A percentile compares a stretch with the other conserved stretches of the same genome.
phyloP scores from a whole-genome alignment of 1,140 invertebrate genomes.

The Aporrectodea caliginosa region DNA sequence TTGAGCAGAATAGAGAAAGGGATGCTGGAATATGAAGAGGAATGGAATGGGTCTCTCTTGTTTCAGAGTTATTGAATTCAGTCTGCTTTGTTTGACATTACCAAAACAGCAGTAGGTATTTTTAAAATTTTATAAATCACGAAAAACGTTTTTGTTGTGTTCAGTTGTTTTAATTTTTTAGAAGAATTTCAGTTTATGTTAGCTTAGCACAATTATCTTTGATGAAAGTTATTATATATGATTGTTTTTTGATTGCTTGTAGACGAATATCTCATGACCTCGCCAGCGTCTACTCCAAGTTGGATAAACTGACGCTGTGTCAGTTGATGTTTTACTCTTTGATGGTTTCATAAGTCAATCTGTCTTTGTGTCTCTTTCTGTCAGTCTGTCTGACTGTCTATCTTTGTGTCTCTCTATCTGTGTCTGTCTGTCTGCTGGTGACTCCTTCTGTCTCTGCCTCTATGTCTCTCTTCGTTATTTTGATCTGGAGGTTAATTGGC shows the following conservation, averaged over 20 bases:
- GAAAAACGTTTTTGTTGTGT: too few species aligned
- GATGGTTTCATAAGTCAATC: too few species aligned
- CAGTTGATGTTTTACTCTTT: slow-evolving; percentile 56
- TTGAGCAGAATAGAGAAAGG: too few species aligned
- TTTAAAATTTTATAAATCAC: not conserved
- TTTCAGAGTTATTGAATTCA: too few species aligned
- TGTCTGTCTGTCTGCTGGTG: too few species aligned
- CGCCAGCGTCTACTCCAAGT: slow-evolving; percentile 88
- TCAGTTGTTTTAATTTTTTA: too few species aligned
- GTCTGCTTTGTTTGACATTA: too few species aligned
- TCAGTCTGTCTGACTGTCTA: not conserved
- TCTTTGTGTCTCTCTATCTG: not conserved
- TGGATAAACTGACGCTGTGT: slow-evolving; percentile 93
- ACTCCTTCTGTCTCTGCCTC: not conserved
- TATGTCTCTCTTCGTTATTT: not conserved
- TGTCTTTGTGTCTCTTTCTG: not conserved
- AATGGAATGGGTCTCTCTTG: too few species aligned
- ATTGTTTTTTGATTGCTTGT: slow-evolving; percentile 37
- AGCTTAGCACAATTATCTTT: not conserved
- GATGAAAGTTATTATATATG: slow-evolving; percentile 31
- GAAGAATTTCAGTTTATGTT: slow-evolving; percentile 24
- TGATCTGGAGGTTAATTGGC: not conserved
- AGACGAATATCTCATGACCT: slow-evolving; percentile 93
- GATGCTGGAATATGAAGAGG: too few species aligned
- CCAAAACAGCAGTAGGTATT: not conserved